A percentile compares a stretch with the other conserved stretches of the same genome.
phyloP scores from a whole-genome alignment of 2,797 vertebrate species.

The Masticophis lateralis region DNA sequence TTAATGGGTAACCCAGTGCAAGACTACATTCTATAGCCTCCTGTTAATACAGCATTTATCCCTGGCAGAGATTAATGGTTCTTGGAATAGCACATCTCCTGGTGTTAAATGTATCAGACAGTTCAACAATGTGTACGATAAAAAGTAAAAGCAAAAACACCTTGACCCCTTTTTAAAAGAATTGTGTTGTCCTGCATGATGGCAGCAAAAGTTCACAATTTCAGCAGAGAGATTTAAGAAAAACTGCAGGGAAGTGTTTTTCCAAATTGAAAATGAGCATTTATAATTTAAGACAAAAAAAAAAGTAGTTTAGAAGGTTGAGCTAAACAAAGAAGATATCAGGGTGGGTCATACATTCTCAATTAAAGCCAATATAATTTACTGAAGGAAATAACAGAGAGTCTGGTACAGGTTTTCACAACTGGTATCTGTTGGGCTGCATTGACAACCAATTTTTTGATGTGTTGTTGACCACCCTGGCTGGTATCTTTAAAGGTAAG shows the following conservation, averaged over 20 bases:
- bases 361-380: background rate
- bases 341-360: background rate
- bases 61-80: constrained; percentile 16
- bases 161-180: constrained; percentile 37
- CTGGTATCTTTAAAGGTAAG: background rate
- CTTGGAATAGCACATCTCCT: constrained; percentile 39
- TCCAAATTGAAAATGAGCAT: constrained; percentile 41
- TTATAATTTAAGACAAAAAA: background rate
- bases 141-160: constrained; percentile 45
- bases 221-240: constrained; percentile 17
- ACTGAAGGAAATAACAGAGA: background rate
- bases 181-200: constrained; percentile 10
- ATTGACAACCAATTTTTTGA: background rate
- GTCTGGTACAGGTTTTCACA: background rate
- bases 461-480: background rate
- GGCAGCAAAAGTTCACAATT: constrained; percentile 21
- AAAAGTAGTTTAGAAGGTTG: constrained; percentile 15
- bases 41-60: constrained; percentile 30
- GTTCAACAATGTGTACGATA: constrained; percentile 28
- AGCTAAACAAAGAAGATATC: constrained; percentile 4
- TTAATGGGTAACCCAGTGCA: constrained; percentile 34
- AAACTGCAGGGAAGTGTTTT: constrained; percentile 35
- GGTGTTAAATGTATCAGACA: constrained; percentile 33
- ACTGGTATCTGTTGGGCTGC: background rate
- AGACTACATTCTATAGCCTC: background rate